Evolutionary conservation across 2,888 invertebrate species (phyloP), one percentile per base, ranked within the genome.

Genomic region (Perithous albicinctus): DNA sequence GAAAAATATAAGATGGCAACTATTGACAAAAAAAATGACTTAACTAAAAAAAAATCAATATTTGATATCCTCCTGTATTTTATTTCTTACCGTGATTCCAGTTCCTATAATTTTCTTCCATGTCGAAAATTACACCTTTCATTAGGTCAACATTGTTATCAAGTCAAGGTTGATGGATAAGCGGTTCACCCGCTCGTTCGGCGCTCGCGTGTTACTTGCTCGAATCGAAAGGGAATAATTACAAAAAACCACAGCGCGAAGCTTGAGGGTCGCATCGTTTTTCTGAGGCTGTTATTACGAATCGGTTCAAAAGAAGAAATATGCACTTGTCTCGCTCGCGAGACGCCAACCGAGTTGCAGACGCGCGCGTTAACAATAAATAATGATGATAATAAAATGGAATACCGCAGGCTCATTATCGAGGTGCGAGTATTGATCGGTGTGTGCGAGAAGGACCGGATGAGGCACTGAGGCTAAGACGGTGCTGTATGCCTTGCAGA

Each of bases 381-480:
- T 89, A 89, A 89, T 87, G 87, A 88, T 85, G 86, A 88, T 87
- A 89, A 88, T 88, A 89, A 89, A 89, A 88, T 85, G 87, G 86
- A 86, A 86, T 85, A 82, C 85, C 85, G 84, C 84, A 85, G 86
- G 83, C 86, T 89, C 87, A 87, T 89, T 90, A 90, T 90, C 87
- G 86, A 88, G 85, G 78, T 85, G 76, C 69, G 86, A 86, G 87
- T 89, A 90, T 90, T 86, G 90, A 89, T 89, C 86, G 87, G 85
- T 73, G 15, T 48, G 41, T 23, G 56, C n/a, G 29, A 29, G 32
- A 51, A 18, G 54, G 54, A 26, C 54, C 54, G 4, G 26, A n/a
- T 6, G 46, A 54, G 54, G 3, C 12, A 15, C 54, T 18, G 54
- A n/a, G 12, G 29, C 73, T 26, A n/a, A n/a, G n/a, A n/a, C n/a